These are phyloP conservation scores for Recurvirostra avosetta DNA, from an alignment of 2,113 vertebrate genomes.

Conservation along the genomic window DNA sequence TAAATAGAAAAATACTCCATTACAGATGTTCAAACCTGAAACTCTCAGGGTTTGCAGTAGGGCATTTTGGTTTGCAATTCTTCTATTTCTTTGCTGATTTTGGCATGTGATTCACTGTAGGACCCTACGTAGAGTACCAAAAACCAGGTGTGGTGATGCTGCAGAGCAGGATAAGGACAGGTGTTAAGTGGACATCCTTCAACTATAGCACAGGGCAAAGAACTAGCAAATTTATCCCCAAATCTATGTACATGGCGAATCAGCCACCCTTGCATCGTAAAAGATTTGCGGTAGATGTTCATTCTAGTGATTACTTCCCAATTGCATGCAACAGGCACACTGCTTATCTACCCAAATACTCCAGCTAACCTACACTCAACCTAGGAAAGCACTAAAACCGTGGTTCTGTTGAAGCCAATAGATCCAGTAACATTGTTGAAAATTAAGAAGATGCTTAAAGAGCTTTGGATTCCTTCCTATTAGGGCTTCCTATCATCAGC, in stretches of 20 bases:
- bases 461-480: background rate
- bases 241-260: background rate
- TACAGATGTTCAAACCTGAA: background rate
- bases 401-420: background rate
- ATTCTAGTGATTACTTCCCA: background rate
- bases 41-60: background rate
- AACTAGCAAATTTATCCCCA: background rate
- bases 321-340: background rate
- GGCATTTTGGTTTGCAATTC: background rate
- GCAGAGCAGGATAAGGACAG: background rate
- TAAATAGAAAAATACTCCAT: background rate
- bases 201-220: background rate
- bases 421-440: background rate
- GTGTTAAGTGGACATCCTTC: background rate
- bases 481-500: background rate
- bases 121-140: background rate
- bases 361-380: background rate
- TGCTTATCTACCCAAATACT: background rate
- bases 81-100: background rate
- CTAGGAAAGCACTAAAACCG: background rate
- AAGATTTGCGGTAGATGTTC: background rate
- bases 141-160: background rate
- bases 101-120: background rate
- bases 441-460: background rate
- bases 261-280: background rate